These are phyloP conservation scores for Sinosuthora webbiana DNA, from an alignment of 2,113 vertebrate species.

Conservation along the genomic window DNA sequence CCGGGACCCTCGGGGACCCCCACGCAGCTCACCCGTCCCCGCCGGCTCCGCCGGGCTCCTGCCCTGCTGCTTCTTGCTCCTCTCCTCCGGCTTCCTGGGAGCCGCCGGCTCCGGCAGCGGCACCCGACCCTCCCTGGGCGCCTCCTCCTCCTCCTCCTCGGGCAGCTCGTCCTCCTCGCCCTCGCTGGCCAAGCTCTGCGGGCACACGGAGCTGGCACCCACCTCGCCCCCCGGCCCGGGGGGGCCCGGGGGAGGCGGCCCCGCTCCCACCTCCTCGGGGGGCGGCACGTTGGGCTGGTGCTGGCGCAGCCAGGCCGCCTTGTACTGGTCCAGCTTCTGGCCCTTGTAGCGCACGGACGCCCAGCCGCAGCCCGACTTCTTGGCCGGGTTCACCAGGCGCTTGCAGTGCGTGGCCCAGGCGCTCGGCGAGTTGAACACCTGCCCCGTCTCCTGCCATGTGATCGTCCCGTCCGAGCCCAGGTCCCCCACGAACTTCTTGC, in stretches of 20 bases:
- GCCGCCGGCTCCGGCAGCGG: neutral
- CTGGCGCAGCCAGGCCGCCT: constrained; percentile 90
- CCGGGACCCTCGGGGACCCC: neutral
- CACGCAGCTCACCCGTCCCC: neutral
- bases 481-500: constrained; percentile 94
- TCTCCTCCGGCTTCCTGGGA: constrained; percentile 77
- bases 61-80: constrained; percentile 75
- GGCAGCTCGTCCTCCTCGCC: constrained; percentile 88
- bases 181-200: constrained; percentile 88
- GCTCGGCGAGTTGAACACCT: constrained; percentile 94
- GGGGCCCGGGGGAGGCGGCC: too few species aligned
- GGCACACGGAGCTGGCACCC: neutral
- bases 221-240: fast-evolving
- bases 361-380: constrained; percentile 97
- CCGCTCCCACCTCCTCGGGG: constrained; percentile 79
- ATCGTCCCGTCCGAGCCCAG: constrained; percentile 91
- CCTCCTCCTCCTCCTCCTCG: constrained; percentile 89
- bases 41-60: constrained; percentile 23
- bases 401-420: constrained; percentile 99
- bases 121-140: constrained; percentile 5
- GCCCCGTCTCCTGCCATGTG: constrained; percentile 93
- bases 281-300: constrained; percentile 82
- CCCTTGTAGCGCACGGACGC: constrained; percentile 94
- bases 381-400: constrained; percentile 93
- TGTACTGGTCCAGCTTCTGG: constrained; percentile 95